Conservation (phyloP, 2,888 invertebrate genomes). For the Imbricaverruca yamaguchii region DNA sequence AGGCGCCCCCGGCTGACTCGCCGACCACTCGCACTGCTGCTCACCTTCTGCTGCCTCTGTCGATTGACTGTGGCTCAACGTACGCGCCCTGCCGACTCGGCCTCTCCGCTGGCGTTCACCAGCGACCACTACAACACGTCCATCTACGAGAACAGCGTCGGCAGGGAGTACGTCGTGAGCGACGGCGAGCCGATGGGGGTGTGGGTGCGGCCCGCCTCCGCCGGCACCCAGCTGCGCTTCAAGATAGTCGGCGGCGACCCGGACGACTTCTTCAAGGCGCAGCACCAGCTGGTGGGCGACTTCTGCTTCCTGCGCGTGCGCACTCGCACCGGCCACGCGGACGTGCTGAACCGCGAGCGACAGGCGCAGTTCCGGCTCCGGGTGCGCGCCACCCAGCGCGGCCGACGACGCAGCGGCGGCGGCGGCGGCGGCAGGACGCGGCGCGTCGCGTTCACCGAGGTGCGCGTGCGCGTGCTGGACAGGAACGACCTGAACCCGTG, state of each 20-base stretch:
- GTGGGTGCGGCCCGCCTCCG: constrained; percentile 43
- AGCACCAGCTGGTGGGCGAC: constrained; percentile 80
- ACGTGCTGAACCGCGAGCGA: constrained; percentile 87
- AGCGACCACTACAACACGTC: constrained; percentile 72
- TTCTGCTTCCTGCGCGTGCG: constrained; percentile 87
- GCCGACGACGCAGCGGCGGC: constrained; percentile 27
- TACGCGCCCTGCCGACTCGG: not conserved
- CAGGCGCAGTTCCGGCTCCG: constrained; percentile 72
- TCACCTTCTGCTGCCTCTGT: not conserved
- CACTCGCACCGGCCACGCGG: constrained; percentile 75
- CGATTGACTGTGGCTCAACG: not conserved
- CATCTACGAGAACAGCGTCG: constrained; percentile 85
- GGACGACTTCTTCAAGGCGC: constrained; percentile 86
- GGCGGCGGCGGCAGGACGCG: constrained; percentile 24
- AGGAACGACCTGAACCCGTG: constrained; percentile 88
- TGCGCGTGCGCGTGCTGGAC: constrained; percentile 66
- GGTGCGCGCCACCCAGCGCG: constrained; percentile 55
- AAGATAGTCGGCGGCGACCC: constrained; percentile 80
- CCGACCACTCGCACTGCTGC: not conserved
- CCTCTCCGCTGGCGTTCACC: constrained; percentile 58
- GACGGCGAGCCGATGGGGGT: constrained; percentile 72
- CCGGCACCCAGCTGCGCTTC: constrained; percentile 56
- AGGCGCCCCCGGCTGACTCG: not conserved
- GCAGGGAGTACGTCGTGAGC: constrained; percentile 68
- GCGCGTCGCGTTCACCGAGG: constrained; percentile 59